phyloP scores from a whole-genome alignment of 1,140 invertebrate species.

The Drosophila sturtevanti region DNA sequence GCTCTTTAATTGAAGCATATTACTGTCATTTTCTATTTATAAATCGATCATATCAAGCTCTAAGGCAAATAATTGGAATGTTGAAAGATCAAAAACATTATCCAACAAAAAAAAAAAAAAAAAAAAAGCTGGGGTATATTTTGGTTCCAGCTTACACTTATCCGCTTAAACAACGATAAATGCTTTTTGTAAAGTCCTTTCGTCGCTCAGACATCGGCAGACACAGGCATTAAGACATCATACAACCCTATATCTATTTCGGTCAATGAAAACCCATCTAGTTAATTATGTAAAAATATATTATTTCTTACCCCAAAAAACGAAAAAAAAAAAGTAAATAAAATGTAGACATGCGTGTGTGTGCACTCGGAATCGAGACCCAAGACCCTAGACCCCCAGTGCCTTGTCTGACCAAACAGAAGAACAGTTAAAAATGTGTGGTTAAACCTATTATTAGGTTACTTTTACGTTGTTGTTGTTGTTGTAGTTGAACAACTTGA shows the following conservation, averaged over 20 bases:
- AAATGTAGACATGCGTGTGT: conserved; percentile 20
- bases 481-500: conserved; percentile 71
- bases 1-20: too few relatives aligned
- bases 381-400: conserved; percentile 29
- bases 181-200: neutral
- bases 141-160: neutral
- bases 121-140: too few relatives aligned
- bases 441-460: conserved; percentile 79
- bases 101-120: too few relatives aligned
- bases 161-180: neutral
- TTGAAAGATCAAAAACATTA: neutral
- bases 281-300: conserved; percentile 71
- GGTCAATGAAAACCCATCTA: conserved; percentile 66
- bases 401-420: conserved; percentile 49
- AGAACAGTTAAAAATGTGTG: conserved; percentile 77
- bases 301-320: conserved; percentile 43
- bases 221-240: neutral
- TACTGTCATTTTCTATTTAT: neutral
- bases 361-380: neutral
- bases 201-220: neutral
- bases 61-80: neutral
- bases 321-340: conserved; percentile 3
- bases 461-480: neutral
- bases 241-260: conserved; percentile 30
- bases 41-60: neutral